phyloP scores from a whole-genome alignment of 2,113 vertebrate species.

The Neofelis nebulosa region DNA sequence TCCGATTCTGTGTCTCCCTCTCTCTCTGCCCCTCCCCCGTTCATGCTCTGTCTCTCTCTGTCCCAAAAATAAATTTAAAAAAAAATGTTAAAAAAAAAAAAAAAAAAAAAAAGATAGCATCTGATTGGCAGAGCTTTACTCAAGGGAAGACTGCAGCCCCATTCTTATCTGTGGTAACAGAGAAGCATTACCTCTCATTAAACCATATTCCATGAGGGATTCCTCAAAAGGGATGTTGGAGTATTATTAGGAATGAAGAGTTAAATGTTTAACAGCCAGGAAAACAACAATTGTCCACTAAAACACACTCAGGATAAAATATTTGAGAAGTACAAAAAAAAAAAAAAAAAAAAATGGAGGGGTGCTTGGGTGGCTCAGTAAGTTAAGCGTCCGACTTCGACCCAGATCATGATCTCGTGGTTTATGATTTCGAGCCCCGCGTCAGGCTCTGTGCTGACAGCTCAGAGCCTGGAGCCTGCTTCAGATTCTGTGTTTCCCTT shows the following conservation, averaged over 20 bases:
- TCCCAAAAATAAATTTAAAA: too few relatives aligned
- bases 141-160: not conserved
- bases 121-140: not conserved
- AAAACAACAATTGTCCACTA: not conserved
- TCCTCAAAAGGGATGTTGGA: slow-evolving; percentile 8
- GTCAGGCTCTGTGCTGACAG: too few relatives aligned
- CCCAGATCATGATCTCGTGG: too few relatives aligned
- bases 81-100: too few relatives aligned
- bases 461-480: too few relatives aligned
- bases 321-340: not conserved
- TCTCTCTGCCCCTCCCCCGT: too few relatives aligned
- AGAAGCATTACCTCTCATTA: not conserved
- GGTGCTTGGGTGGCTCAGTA: too few relatives aligned
- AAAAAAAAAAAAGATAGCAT: not conserved
- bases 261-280: not conserved
- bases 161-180: not conserved
- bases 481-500: too few relatives aligned
- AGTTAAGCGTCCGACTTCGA: too few relatives aligned
- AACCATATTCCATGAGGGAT: not conserved
- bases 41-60: too few relatives aligned
- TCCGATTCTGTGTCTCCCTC: too few relatives aligned
- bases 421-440: too few relatives aligned
- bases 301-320: not conserved
- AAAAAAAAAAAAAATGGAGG: not conserved
- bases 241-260: not conserved